phyloP scores from a whole-genome alignment of 1,140 invertebrate species.

The Solen grandis region DNA sequence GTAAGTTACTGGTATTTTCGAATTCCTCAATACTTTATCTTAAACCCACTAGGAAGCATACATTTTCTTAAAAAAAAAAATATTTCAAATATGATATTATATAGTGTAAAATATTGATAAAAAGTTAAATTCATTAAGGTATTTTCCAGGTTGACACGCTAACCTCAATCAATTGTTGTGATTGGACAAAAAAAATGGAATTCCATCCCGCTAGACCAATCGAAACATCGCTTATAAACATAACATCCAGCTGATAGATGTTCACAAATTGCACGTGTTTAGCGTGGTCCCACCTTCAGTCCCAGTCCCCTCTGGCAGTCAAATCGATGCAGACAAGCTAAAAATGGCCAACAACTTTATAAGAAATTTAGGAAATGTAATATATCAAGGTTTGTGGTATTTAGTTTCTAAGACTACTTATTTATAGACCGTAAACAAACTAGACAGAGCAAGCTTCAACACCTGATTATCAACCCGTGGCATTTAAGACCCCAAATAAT shows the following conservation, averaged over 20 bases:
- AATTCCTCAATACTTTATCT: conserved; percentile 10
- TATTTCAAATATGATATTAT: no score
- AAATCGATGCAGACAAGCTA: no score
- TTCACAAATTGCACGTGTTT: conserved; percentile 39
- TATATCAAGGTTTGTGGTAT: conserved; percentile 25
- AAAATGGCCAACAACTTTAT: conserved; percentile 18
- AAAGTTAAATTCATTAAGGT: no score
- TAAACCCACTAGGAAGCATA: background rate
- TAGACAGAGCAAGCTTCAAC: no score
- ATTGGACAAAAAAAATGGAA: background rate
- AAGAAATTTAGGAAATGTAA: background rate
- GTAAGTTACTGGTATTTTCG: conserved; percentile 43
- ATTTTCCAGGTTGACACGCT: background rate
- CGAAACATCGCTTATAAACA: background rate
- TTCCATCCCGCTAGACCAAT: conserved; percentile 30
- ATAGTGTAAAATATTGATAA: no score
- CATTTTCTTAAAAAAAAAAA: background rate
- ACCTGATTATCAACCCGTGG: no score
- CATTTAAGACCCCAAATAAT: no score
- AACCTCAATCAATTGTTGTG: conserved; percentile 3
- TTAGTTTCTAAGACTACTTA: conserved; percentile 34
- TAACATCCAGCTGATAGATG: background rate
- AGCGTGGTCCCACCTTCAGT: background rate
- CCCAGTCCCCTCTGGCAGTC: no score
- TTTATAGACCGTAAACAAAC: conserved; percentile 3